A percentile compares a stretch with the other conserved stretches of the same genome.
These are phyloP conservation scores for Gambusia yucatana DNA, from an alignment of 2,797 vertebrate genomes.

Conservation along the genomic window DNA sequence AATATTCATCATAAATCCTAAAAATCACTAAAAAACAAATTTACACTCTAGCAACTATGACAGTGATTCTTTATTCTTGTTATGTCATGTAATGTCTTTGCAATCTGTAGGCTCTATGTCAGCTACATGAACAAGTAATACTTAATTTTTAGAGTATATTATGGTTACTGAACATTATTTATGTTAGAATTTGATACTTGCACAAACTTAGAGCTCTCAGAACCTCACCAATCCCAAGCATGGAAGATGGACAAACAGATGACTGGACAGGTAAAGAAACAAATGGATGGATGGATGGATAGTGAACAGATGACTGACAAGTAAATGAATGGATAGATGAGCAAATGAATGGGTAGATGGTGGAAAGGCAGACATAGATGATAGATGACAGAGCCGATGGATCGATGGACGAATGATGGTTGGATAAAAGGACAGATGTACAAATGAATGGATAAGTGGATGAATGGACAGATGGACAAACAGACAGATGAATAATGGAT, in stretches of 20 bases:
- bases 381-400: neutral
- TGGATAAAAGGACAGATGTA: neutral
- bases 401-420: neutral
- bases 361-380: neutral
- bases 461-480: neutral
- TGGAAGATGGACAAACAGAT: neutral
- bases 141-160: neutral
- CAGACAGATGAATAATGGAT: neutral
- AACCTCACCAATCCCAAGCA: neutral
- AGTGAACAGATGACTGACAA: neutral
- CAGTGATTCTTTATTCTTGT: neutral
- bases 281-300: neutral
- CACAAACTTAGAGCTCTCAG: neutral
- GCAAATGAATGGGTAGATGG: neutral
- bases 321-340: neutral
- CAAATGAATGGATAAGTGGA: neutral
- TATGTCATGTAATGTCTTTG: neutral
- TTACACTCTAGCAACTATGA: too few relatives aligned
- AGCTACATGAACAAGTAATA: neutral
- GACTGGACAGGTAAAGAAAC: neutral
- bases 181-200: neutral
- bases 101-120: neutral
- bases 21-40: neutral
- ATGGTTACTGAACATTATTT: neutral
- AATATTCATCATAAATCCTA: neutral